These are phyloP conservation scores for Eupelmus urozonus DNA, from an alignment of 2,888 invertebrate genomes.

Conservation along the genomic window DNA sequence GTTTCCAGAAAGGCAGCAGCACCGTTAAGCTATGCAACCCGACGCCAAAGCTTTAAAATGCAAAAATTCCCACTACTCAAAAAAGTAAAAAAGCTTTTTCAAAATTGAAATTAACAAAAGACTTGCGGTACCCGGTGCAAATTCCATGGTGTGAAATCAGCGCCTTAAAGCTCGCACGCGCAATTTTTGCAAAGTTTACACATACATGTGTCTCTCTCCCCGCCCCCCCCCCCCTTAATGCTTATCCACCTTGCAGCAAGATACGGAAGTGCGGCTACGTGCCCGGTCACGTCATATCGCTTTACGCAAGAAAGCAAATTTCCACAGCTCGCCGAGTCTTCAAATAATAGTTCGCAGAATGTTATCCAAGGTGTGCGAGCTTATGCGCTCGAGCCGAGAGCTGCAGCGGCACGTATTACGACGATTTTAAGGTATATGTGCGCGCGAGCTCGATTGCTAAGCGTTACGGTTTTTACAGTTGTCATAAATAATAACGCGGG, in stretches of 20 bases:
- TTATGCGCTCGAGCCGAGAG: neutral
- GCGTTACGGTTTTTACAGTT: constrained; percentile 16
- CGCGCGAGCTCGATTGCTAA: neutral
- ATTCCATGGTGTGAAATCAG: too few relatives aligned
- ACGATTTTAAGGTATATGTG: constrained; percentile 13
- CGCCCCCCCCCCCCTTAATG: too few relatives aligned
- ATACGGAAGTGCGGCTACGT: constrained; percentile 53
- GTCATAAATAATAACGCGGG: constrained; percentile 22
- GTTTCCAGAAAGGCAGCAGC: too few relatives aligned
- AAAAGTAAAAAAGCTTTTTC: too few relatives aligned
- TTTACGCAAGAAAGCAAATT: constrained; percentile 57
- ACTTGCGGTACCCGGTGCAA: too few relatives aligned
- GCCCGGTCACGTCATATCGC: constrained; percentile 50
- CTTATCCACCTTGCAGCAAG: constrained; percentile 33
- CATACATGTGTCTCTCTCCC: too few relatives aligned
- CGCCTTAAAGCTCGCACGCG: too few relatives aligned
- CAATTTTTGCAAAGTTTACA: too few relatives aligned
- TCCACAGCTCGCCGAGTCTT: constrained; percentile 29
- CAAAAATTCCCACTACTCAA: too few relatives aligned
- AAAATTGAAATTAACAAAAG: too few relatives aligned
- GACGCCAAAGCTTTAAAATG: too few relatives aligned
- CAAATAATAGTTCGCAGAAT: constrained; percentile 52
- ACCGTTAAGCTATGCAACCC: too few relatives aligned
- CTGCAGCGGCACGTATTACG: neutral
- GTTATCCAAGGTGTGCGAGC: constrained; percentile 45